Conservation (phyloP, 2,113 vertebrate species). For the Anas platyrhynchos region DNA sequence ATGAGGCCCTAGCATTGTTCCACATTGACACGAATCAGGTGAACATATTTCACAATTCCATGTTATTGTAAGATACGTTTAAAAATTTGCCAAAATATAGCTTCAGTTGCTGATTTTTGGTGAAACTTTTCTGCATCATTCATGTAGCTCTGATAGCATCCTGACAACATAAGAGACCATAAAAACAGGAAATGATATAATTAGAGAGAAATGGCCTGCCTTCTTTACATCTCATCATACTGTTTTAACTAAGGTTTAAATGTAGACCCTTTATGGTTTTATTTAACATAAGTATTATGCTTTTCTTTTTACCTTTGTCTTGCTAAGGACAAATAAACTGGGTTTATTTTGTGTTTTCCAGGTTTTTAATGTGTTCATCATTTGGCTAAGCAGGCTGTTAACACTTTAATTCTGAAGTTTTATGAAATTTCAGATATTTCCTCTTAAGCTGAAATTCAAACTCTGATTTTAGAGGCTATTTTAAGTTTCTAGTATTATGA, state of each 20-base stretch:
- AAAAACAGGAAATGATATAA: background rate
- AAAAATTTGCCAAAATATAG: background rate
- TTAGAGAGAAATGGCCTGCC: background rate
- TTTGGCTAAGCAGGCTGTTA: background rate
- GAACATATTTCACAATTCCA: background rate
- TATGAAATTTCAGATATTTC: background rate
- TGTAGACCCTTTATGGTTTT: background rate
- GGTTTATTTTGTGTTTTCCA: background rate
- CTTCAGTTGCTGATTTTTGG: background rate
- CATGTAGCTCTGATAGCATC: background rate
- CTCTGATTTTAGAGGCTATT: background rate
- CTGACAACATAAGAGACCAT: background rate
- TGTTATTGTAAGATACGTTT: accelerated
- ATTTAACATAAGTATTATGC: background rate
- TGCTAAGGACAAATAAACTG: background rate
- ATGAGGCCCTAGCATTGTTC: too few relatives aligned
- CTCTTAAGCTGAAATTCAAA: background rate
- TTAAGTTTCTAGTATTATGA: background rate
- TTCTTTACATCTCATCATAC: background rate
- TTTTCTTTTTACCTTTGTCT: background rate
- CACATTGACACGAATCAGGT: too few relatives aligned
- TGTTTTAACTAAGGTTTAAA: background rate
- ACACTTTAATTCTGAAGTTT: background rate
- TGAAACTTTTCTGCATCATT: background rate
- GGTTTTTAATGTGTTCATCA: background rate